Base-by-base conservation (phyloP, 1,140 invertebrate genomes). In the Saccostrea glomerata region DNA sequence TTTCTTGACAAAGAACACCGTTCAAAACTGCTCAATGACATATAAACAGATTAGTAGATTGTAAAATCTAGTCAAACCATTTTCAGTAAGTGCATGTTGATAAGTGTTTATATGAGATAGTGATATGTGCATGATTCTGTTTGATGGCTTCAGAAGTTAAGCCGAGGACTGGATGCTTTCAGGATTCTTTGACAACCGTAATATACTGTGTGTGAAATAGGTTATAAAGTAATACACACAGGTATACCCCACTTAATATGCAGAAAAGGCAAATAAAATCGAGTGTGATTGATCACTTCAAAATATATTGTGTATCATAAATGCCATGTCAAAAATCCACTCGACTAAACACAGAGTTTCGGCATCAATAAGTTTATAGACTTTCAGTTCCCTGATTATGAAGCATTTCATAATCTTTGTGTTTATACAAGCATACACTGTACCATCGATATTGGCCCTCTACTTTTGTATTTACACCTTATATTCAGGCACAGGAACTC, bases 211-310 rank as follows among this genome's bases (percentile, higher is more conserved):
- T 77, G 70, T 77, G 25, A 36, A 36, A 77, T 15, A 36, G 70
- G 70, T 77, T 36, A 77, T 77, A 36, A 77, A 77, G 25, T 36
- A 30, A 36, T 25, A 36, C 25, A 77, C 30, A 13, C 5, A 36
- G 70, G 70, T 77, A 77, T 77, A 77, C 70, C 70, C 70, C 30
- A 77, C 70, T 77, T 77, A 77, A 77, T 30, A 77, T 77, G 70
- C 70, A 77, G 30, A 77, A 36, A 25, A 77, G 70, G 11, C 70
- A 36, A 77, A 77, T 25, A 77, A 77, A 77, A 77, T 77, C 7
- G 4, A 77, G 23, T 30, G 25, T 77, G 70, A 77, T 77, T 77
- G 70, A 77, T 77, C 70, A 77, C 70, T 77, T 77, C 23, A 77
- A 77, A 77, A 77, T 77, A 77, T 77, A 77, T 77, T 77, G 70